Evolutionary conservation across 1,140 invertebrate genomes (phyloP).

Genomic region (Neodiprion lecontei): DNA sequence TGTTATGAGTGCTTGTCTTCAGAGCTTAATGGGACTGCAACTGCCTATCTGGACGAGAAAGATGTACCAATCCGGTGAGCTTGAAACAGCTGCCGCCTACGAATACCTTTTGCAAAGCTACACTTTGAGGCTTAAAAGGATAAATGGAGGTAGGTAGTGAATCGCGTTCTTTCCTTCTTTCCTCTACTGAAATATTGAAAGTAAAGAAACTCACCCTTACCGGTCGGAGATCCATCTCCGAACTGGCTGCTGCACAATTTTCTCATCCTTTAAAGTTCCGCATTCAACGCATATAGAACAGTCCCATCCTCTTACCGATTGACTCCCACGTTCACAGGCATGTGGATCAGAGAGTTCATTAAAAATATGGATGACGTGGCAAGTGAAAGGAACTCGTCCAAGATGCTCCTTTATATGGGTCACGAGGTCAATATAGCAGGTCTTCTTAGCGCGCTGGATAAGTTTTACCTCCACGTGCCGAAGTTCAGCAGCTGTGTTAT

Average conservation of each 20-base stretch:
- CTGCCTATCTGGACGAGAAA: not conserved
- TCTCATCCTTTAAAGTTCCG: too few species aligned
- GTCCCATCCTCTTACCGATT: not conserved
- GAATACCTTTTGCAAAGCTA: slow-evolving; percentile 56
- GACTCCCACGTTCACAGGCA: not conserved
- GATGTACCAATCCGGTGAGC: slow-evolving; percentile 21
- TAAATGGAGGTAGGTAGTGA: slow-evolving; percentile 48
- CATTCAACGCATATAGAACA: too few species aligned
- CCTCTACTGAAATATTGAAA: too few species aligned
- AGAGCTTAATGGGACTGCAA: not conserved
- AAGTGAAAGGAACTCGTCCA: slow-evolving; percentile 48
- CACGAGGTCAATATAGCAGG: slow-evolving; percentile 75
- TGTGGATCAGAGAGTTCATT: slow-evolving; percentile 54
- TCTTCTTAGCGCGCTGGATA: slow-evolving; percentile 66
- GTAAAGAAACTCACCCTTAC: too few species aligned
- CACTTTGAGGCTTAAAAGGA: slow-evolving; percentile 48
- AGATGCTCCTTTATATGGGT: slow-evolving; percentile 65
- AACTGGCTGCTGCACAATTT: too few species aligned
- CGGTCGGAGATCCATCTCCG: too few species aligned
- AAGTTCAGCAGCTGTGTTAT: not conserved
- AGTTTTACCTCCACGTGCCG: slow-evolving; percentile 59
- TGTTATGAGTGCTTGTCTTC: not conserved
- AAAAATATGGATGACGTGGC: slow-evolving; percentile 61
- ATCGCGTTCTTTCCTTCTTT: too few species aligned
- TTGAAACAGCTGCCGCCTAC: slow-evolving; percentile 59